These are phyloP conservation scores for Tyria jacobaeae DNA, from an alignment of 2,888 invertebrate genomes.

Conservation along the genomic window DNA sequence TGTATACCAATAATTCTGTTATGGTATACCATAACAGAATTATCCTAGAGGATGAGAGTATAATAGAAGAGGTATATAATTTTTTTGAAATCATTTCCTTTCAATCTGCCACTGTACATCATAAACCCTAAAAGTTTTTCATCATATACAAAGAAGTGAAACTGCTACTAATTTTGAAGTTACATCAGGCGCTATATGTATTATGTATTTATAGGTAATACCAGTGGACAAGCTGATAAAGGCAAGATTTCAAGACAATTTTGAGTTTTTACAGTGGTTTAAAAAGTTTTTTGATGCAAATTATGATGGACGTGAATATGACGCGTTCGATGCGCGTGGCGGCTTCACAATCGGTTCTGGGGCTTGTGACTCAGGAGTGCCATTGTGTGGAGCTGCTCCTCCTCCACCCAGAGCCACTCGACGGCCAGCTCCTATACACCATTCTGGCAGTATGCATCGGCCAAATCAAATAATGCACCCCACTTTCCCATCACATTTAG, in stretches of 20 bases:
- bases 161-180: too few relatives aligned
- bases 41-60: neutral
- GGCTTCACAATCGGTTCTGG: conserved; percentile 93
- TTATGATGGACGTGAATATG: conserved; percentile 99
- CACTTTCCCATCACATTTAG: conserved; percentile 56
- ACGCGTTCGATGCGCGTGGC: conserved; percentile 95
- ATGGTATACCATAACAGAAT: too few relatives aligned
- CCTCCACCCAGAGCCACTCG: conserved; percentile 53
- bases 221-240: conserved; percentile 99
- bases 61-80: neutral
- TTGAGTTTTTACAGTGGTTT: conserved; percentile 99
- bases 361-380: conserved; percentile 83
- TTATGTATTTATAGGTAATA: conserved; percentile 92
- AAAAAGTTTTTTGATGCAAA: conserved; percentile 99
- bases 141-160: neutral
- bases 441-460: conserved; percentile 79
- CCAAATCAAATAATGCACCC: conserved; percentile 51
- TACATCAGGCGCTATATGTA: conserved; percentile 17
- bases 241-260: conserved; percentile 99
- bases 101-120: neutral
- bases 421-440: conserved; percentile 65
- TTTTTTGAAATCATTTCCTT: neutral
- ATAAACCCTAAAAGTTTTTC: neutral
- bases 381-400: conserved; percentile 71
- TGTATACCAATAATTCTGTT: neutral